These are phyloP conservation scores for Miopithecus talapoin DNA, from an alignment of 2,797 vertebrate genomes.

Conservation along the genomic window DNA sequence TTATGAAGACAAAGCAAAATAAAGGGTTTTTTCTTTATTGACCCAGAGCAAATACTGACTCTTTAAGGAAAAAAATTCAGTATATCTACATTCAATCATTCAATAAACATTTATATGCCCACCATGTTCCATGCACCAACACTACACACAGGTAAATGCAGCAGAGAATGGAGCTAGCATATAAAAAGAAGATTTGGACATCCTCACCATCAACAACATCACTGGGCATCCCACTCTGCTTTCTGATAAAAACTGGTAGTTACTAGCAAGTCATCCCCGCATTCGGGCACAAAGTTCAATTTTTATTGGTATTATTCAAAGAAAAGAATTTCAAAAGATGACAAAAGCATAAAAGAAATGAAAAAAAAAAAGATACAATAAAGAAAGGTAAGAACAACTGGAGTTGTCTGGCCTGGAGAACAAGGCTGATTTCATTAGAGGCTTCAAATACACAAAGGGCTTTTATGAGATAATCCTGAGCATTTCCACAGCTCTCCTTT, in stretches of 20 bases:
- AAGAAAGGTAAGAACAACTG: constrained; percentile 19
- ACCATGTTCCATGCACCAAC: background rate
- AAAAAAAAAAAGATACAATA: background rate
- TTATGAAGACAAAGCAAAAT: background rate
- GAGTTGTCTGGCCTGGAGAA: constrained; percentile 9
- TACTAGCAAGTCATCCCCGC: background rate
- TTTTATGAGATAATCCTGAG: constrained; percentile 61
- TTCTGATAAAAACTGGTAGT: constrained; percentile 1
- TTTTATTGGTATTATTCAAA: constrained; percentile 12
- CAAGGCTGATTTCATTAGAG: constrained; percentile 44
- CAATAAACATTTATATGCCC: background rate
- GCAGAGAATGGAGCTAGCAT: background rate
- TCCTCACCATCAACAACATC: background rate
- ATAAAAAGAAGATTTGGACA: background rate
- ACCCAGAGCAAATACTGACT: background rate
- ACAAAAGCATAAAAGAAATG: background rate
- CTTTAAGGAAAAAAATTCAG: background rate
- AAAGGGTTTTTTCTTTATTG: background rate
- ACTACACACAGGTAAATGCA: background rate
- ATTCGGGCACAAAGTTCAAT: background rate
- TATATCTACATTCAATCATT: background rate
- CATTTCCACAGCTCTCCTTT: constrained; percentile 60
- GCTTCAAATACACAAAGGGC: constrained; percentile 52
- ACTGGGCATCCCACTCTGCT: background rate
- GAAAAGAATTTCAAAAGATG: background rate